Evolutionary conservation across 2,888 invertebrate species (phyloP), one percentile per base, ranked within the genome.

Genomic region (Nematopogon swammerdamellus): DNA sequence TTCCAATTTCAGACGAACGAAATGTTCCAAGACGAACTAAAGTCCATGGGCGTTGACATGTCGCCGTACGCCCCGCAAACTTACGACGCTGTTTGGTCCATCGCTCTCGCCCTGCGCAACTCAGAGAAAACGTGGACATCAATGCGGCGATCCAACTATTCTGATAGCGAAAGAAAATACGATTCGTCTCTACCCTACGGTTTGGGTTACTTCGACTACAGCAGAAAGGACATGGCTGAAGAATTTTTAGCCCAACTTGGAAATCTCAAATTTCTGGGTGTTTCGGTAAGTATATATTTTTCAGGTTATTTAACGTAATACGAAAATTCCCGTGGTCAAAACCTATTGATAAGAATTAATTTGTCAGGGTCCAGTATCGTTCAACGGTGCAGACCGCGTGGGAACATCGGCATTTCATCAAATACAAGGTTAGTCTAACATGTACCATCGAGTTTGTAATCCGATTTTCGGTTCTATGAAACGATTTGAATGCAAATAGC

Each of bases 81-180:
- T 0, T 95, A 94, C 65, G 95, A 95, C 63, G 94, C 95, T 0
- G 88, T 95, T 0, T 95, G 95, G 95, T 87, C 93, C 0, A 91
- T 94, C 58, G 93, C 93, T 0, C 63, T 92, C 19, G 88, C 92
- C 0, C 67, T 95, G 49, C 81, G 83, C 52, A 83, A 82, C 51
- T 84, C 88, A 0, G 85, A 88, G 60, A 72, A 77, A 18, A 70
- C 80, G 47, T 84, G 85, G 80, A 75, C 75, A 16, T 70, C 63
- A 57, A 62, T 54, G 46, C 68, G 57, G 60, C n/a, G 53, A 54
- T 10, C 52, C 50, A 3, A 59, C 57, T 3, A 54, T 2, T 25
- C 25, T 6, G 10, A 25, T 25, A 63, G 69, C 55, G 45, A 50
- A 5, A n/a, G n/a, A n/a, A n/a, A n/a, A n/a, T n/a, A n/a, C n/a